A percentile compares a stretch with the other conserved stretches of the same genome.
Evolutionary conservation across 2,797 vertebrate genomes (phyloP).

Genomic region (Margarornis squamiger): DNA sequence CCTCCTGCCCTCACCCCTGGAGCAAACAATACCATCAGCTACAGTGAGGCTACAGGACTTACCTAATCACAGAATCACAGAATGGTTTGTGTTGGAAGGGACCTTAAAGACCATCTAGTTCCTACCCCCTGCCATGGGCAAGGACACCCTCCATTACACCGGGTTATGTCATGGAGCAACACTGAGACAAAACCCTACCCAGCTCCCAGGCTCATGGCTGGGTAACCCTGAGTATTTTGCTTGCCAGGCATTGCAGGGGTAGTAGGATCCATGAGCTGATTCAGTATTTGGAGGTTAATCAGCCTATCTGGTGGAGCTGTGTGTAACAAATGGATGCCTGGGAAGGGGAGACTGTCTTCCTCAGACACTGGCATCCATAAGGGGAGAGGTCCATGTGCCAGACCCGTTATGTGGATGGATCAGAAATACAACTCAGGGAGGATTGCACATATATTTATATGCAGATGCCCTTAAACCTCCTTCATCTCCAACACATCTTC

Average conservation of each 20-base stretch:
- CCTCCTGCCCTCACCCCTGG: background rate
- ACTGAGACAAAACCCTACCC: background rate
- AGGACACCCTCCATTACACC: background rate
- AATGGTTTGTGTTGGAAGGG: background rate
- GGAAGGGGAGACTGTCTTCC: background rate
- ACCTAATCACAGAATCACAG: background rate
- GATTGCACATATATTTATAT: background rate
- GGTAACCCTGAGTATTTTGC: background rate
- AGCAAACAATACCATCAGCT: background rate
- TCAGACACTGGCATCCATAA: fast-evolving
- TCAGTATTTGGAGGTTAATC: background rate
- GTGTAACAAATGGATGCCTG: background rate
- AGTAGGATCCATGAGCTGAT: background rate
- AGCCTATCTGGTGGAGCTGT: background rate
- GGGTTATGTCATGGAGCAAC: background rate
- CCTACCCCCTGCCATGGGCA: background rate
- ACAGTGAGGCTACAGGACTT: background rate
- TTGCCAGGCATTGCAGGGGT: background rate
- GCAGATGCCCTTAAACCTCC: background rate
- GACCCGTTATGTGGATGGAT: too few species aligned
- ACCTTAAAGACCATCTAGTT: background rate
- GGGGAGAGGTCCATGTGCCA: background rate
- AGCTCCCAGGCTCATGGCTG: background rate
- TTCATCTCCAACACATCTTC: background rate
- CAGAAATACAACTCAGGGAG: background rate